Percentiles rank a stretch among this genome's conserved stretches.
Conservation (phyloP, 37 sponge, comb jelly and placozoan species). For the Ianthella basta region DNA sequence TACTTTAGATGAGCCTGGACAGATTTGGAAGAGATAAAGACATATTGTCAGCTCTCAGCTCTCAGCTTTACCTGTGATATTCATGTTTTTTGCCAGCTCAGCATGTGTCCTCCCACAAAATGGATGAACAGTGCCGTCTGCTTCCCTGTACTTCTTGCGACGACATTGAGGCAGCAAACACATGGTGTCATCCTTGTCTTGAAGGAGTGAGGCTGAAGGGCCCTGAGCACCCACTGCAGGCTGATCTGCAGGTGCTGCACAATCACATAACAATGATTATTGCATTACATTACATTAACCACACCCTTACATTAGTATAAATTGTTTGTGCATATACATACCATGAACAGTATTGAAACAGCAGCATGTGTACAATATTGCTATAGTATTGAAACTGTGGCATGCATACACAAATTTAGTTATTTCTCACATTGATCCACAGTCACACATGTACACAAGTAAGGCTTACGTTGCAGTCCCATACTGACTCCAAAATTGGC, state of each 20-base stretch:
- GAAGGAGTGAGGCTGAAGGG: neutral
- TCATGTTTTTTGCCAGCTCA: constrained; percentile 38
- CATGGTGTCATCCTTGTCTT: constrained; percentile 20
- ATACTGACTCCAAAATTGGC: constrained; percentile 57
- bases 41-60: too few relatives aligned
- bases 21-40: too few relatives aligned
- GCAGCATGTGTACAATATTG: too few relatives aligned
- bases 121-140: constrained; percentile 32
- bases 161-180: constrained; percentile 32
- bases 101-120: constrained; percentile 81
- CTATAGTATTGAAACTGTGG: too few relatives aligned
- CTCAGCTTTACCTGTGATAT: neutral
- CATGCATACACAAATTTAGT: too few relatives aligned
- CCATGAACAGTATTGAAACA: too few relatives aligned
- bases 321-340: too few relatives aligned
- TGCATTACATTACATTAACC: too few relatives aligned
- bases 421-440: too few relatives aligned
- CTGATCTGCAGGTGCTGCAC: neutral
- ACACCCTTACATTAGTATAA: too few relatives aligned
- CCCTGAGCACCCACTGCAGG: neutral
- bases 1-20: too few relatives aligned
- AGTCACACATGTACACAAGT: too few relatives aligned
- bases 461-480: constrained; percentile 67
- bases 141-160: neutral
- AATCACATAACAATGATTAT: neutral